Conservation (phyloP, 1,140 invertebrate genomes). For the Formica selysi region DNA sequence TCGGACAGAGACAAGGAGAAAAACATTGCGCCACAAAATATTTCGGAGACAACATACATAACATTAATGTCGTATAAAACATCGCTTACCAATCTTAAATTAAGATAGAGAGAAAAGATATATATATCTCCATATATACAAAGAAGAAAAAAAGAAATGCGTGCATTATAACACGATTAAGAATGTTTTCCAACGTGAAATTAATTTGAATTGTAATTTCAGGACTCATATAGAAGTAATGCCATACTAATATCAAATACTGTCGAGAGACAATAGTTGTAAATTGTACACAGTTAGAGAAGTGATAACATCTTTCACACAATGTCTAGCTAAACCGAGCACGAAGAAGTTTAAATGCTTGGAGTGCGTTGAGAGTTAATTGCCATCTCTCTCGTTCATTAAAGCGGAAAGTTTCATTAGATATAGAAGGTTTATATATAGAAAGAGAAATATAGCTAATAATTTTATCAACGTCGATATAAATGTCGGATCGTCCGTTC, state of each 20-base stretch:
- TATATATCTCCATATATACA: neutral
- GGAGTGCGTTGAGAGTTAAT: constrained; percentile 22
- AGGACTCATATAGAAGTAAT: neutral
- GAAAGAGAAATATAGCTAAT: constrained; percentile 9
- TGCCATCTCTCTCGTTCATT: constrained; percentile 6
- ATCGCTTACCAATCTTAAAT: constrained; percentile 7
- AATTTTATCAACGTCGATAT: constrained; percentile 19
- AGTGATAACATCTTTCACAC: constrained; percentile 20
- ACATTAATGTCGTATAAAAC: constrained; percentile 15
- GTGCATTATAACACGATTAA: constrained; percentile 32
- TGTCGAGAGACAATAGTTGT: neutral
- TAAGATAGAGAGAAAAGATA: neutral
- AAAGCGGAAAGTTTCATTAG: neutral
- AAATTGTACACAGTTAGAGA: constrained; percentile 24
- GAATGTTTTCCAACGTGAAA: neutral
- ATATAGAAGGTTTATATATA: neutral
- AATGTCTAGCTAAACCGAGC: neutral
- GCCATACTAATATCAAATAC: neutral
- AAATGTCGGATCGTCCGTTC: neutral
- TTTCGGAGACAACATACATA: constrained; percentile 29
- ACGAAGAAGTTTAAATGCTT: constrained; percentile 37
- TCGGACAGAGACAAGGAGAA: constrained; percentile 15
- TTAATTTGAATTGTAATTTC: neutral
- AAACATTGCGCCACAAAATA: constrained; percentile 19
- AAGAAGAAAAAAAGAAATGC: neutral